These are phyloP conservation scores for Eira barbara DNA, from an alignment of 2,113 vertebrate species.

Conservation along the genomic window DNA sequence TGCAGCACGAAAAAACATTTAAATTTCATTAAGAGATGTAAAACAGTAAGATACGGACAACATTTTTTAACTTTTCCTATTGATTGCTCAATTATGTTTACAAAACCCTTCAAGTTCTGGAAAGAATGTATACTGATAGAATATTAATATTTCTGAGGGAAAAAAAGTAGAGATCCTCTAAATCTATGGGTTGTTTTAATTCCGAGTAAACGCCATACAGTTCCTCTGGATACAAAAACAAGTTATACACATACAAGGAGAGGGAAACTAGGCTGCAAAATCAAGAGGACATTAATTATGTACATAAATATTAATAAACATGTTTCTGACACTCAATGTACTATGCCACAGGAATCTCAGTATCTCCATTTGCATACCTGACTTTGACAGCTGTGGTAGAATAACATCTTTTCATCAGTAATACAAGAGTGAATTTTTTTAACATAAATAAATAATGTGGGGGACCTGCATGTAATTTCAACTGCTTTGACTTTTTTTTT, in stretches of 20 bases:
- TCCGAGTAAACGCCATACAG: not conserved
- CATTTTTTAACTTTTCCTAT: not conserved
- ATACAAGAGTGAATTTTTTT: not conserved
- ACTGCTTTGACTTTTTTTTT: not conserved
- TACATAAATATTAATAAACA: constrained; percentile 52
- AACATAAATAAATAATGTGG: not conserved
- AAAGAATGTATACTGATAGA: not conserved
- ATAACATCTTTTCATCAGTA: not conserved
- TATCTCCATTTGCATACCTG: constrained; percentile 15
- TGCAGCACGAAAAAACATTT: not conserved
- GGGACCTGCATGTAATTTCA: not conserved
- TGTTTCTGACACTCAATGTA: constrained; percentile 19
- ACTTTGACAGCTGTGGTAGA: constrained; percentile 3
- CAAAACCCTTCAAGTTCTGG: constrained; percentile 29
- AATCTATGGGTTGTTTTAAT: not conserved
- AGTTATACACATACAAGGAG: not conserved
- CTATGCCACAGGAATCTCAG: not conserved
- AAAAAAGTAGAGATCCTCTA: not conserved
- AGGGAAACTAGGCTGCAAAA: not conserved
- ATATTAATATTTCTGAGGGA: not conserved
- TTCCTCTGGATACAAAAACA: constrained; percentile 2
- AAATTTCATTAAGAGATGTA: not conserved
- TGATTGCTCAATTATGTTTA: not conserved
- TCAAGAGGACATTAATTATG: not conserved
- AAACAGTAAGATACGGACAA: not conserved